Evolutionary conservation across 2,888 invertebrate species (phyloP).

Genomic region (Opisthograptis luteolata): DNA sequence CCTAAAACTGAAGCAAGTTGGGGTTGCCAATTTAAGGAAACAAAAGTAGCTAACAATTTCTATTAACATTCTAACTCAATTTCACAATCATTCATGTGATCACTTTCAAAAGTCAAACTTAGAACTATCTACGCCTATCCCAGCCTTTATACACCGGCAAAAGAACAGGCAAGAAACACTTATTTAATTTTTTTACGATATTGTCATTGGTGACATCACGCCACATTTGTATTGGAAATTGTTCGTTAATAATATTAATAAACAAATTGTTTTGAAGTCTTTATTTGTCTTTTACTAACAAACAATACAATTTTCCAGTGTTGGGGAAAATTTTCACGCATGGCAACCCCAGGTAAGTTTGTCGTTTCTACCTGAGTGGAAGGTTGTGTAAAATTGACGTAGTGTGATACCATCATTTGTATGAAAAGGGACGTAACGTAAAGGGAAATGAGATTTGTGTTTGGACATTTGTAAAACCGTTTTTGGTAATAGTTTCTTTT

Average conservation of each 20-base stretch:
- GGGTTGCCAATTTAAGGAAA: constrained; percentile 3
- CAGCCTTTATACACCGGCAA: no score
- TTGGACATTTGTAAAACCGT: constrained; percentile 3
- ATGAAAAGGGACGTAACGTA: constrained; percentile 8
- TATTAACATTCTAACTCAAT: neutral
- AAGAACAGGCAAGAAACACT: no score
- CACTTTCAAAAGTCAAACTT: no score
- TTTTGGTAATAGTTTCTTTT: constrained; percentile 8
- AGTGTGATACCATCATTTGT: constrained; percentile 20
- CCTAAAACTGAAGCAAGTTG: neutral
- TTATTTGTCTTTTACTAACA: no score
- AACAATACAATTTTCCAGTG: neutral
- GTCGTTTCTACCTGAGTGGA: constrained; percentile 12
- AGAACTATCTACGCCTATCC: no score
- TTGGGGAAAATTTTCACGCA: neutral
- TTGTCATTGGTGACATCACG: no score
- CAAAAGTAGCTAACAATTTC: neutral
- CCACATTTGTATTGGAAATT: no score
- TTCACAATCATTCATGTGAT: no score
- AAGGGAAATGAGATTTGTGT: constrained; percentile 4
- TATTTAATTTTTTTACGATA: no score
- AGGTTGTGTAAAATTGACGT: constrained; percentile 12
- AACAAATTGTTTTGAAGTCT: no score
- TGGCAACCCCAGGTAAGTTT: constrained; percentile 5
- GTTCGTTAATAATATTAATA: no score